phyloP scores from a whole-genome alignment of 2,113 vertebrate species.

The Oncorhynchus mykiss region DNA sequence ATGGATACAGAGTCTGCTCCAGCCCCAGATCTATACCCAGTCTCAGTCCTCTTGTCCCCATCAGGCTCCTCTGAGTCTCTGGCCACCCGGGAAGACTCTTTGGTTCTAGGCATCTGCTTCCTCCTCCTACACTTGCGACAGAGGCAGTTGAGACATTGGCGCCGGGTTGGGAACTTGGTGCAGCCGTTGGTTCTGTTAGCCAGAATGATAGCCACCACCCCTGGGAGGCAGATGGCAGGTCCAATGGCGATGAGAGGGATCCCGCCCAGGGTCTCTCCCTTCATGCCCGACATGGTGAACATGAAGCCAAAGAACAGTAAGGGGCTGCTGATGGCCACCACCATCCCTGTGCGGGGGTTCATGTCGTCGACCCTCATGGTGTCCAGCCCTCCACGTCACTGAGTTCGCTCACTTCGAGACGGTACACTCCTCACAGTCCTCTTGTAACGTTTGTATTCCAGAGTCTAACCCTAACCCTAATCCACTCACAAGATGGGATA shows the following conservation, averaged over 20 bases:
- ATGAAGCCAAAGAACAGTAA: conserved; percentile 85
- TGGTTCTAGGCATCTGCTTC: conserved; percentile 65
- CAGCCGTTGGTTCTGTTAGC: conserved; percentile 77
- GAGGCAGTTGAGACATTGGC: conserved; percentile 37
- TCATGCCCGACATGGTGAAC: conserved; percentile 63
- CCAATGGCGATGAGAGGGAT: conserved; percentile 68
- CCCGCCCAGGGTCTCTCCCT: conserved; percentile 20
- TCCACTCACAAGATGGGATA: not conserved
- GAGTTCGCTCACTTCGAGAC: too few species aligned
- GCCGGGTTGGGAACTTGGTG: conserved; percentile 54
- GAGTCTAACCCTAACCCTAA: too few species aligned
- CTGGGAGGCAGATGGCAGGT: conserved; percentile 82
- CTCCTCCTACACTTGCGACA: conserved; percentile 64
- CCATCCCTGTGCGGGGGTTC: conserved; percentile 82
- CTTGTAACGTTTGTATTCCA: too few species aligned
- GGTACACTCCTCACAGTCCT: too few species aligned
- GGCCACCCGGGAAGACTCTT: too few species aligned
- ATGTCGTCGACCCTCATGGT: conserved; percentile 46
- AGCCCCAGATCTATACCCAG: too few species aligned
- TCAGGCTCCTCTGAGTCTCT: too few species aligned
- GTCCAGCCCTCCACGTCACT: too few species aligned
- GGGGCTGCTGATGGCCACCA: conserved; percentile 82
- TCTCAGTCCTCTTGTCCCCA: too few species aligned
- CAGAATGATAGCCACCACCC: conserved; percentile 78
- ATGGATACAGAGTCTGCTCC: too few species aligned